Percentiles rank a stretch among this genome's conserved stretches.
Evolutionary conservation across 2,888 invertebrate genomes (phyloP).

Genomic region (Archaeoteleia sp.): DNA sequence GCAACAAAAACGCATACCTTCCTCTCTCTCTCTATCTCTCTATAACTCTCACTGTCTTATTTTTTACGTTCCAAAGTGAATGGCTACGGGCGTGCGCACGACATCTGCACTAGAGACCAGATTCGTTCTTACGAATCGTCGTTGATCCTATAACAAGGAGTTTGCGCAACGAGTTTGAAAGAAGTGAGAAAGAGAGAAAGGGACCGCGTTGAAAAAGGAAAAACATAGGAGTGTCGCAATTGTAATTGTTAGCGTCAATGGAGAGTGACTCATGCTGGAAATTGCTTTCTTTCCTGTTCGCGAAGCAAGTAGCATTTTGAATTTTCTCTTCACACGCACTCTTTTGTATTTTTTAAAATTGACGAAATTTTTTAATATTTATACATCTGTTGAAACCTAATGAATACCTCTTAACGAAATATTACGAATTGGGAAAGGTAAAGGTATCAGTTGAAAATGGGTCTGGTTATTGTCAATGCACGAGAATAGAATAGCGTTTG

Average conservation of each 20-base stretch:
- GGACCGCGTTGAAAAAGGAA: constrained; percentile 5
- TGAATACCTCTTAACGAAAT: too few relatives aligned
- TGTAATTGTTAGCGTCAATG: constrained; percentile 62
- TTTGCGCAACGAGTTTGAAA: constrained; percentile 61
- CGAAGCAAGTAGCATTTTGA: not conserved
- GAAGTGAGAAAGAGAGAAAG: constrained; percentile 9
- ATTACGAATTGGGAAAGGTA: too few relatives aligned
- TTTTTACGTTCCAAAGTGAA: constrained; percentile 12
- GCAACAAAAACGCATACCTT: constrained; percentile 40
- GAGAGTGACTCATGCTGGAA: constrained; percentile 63
- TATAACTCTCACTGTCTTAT: constrained; percentile 25
- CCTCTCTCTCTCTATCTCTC: not conserved
- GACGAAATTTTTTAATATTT: too few relatives aligned
- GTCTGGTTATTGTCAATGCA: too few relatives aligned
- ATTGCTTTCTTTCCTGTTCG: constrained; percentile 51
- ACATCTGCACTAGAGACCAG: constrained; percentile 31
- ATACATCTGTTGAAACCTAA: too few relatives aligned
- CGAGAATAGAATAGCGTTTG: too few relatives aligned
- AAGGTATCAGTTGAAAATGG: too few relatives aligned
- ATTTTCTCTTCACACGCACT: too few relatives aligned
- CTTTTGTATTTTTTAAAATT: too few relatives aligned
- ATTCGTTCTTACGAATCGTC: constrained; percentile 43
- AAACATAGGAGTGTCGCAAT: constrained; percentile 39
- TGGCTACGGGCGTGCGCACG: constrained; percentile 6
- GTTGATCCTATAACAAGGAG: constrained; percentile 37